phyloP scores from a whole-genome alignment of 2,888 invertebrate species.

The Polydesmus complanatus region DNA sequence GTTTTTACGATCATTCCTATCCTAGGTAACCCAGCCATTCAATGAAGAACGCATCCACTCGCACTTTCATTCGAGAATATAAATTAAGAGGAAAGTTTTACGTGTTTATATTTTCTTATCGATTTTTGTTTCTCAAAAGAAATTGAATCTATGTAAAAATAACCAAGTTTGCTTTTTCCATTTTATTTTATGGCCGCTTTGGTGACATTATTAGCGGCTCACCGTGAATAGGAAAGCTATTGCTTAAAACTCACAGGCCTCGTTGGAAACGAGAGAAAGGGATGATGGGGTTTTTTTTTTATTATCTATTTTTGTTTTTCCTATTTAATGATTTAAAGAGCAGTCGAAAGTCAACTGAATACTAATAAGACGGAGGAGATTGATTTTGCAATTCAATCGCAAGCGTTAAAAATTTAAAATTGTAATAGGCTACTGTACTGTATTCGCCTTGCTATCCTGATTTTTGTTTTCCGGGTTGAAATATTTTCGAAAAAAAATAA shows the following conservation, averaged over 20 bases:
- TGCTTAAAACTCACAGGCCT: background rate
- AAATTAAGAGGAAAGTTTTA: background rate
- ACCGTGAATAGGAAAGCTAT: background rate
- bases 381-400: background rate
- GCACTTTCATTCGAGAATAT: too few species aligned
- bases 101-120: background rate
- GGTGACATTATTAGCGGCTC: background rate
- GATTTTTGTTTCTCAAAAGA: background rate
- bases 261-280: too few species aligned
- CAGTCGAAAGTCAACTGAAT: background rate
- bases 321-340: background rate
- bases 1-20: background rate
- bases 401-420: background rate
- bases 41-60: too few species aligned
- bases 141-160: background rate
- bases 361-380: background rate
- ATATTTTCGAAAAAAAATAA: background rate
- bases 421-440: background rate
- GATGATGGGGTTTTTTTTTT: too few species aligned
- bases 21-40: too few species aligned
- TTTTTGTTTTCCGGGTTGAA: too few species aligned
- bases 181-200: background rate
- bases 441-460: too few species aligned
- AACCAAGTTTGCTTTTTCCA: background rate
- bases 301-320: background rate